Evolutionary conservation across 1,140 invertebrate species (phyloP).

Genomic region (Plectus sambesii): DNA sequence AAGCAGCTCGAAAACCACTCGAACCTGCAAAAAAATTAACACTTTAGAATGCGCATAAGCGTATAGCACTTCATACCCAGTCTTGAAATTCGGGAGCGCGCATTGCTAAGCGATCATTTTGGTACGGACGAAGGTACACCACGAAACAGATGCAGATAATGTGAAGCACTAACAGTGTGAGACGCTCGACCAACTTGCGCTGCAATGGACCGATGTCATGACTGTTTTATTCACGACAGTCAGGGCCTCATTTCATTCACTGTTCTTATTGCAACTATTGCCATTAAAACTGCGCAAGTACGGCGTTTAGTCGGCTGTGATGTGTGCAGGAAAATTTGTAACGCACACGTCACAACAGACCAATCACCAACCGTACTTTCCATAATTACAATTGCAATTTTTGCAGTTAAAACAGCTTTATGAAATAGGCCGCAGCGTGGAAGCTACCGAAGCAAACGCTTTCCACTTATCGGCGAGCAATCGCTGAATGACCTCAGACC

Average conservation of each 20-base stretch:
- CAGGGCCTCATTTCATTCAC: too few species aligned
- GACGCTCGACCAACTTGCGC: slow-evolving; percentile 78
- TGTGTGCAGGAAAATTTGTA: too few species aligned
- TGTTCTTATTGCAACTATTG: too few species aligned
- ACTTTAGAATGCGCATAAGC: background rate
- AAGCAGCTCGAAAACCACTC: slow-evolving; percentile 67
- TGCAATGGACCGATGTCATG: too few species aligned
- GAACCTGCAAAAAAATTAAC: slow-evolving; percentile 47
- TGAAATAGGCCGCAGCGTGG: too few species aligned
- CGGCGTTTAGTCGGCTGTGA: too few species aligned
- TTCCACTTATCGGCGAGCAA: slow-evolving; percentile 98
- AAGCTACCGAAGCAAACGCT: slow-evolving; percentile 77
- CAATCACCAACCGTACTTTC: too few species aligned
- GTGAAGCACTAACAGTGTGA: slow-evolving; percentile 70
- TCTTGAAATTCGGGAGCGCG: slow-evolving; percentile 46
- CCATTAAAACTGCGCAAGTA: too few species aligned
- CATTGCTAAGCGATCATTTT: slow-evolving; percentile 51
- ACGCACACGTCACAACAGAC: too few species aligned
- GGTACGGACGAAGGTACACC: slow-evolving; percentile 68
- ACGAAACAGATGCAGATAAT: slow-evolving; percentile 73
- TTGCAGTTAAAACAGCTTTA: too few species aligned
- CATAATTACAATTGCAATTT: too few species aligned
- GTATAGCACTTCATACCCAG: slow-evolving; percentile 26
- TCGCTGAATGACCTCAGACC: slow-evolving; percentile 90
- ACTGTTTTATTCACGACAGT: too few species aligned